Evolutionary conservation across 37 sponge, comb jelly and placozoan species (phyloP).

Genomic region (Oopsacas minuta): DNA sequence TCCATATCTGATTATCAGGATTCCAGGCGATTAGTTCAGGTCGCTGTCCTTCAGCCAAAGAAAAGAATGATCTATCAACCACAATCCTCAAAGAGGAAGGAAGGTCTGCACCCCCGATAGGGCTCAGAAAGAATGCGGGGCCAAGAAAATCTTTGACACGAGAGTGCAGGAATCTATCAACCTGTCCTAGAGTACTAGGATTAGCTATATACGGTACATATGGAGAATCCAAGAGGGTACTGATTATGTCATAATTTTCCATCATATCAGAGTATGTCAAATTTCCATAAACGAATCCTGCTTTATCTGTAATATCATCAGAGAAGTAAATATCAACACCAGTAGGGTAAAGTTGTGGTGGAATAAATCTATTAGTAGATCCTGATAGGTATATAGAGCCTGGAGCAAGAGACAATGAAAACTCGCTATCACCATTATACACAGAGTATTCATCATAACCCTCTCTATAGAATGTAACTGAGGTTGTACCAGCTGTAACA

Average conservation of each 20-base stretch:
- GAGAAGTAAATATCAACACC: not conserved
- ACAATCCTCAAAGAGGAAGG: not conserved
- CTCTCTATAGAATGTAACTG: not conserved
- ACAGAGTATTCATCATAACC: not conserved
- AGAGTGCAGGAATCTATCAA: not conserved
- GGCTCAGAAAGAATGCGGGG: not conserved
- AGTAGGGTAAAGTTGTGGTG: not conserved
- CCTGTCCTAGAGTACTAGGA: not conserved
- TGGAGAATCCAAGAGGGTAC: not conserved
- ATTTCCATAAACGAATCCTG: not conserved
- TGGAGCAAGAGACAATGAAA: not conserved
- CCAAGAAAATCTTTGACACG: not conserved
- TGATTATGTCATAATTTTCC: not conserved
- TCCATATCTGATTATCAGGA: not conserved
- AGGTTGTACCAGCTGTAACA: not conserved
- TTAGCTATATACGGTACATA: not conserved
- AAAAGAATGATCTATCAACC: not conserved
- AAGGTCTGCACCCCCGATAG: not conserved
- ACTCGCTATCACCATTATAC: not conserved
- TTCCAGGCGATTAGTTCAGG: not conserved
- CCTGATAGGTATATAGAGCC: not conserved
- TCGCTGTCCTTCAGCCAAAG: not conserved
- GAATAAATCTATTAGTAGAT: not conserved
- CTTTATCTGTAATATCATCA: not conserved
- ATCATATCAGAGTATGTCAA: not conserved